Conservation (phyloP, 2,797 vertebrate genomes). For the Tokudaia tokunoshimensis region DNA sequence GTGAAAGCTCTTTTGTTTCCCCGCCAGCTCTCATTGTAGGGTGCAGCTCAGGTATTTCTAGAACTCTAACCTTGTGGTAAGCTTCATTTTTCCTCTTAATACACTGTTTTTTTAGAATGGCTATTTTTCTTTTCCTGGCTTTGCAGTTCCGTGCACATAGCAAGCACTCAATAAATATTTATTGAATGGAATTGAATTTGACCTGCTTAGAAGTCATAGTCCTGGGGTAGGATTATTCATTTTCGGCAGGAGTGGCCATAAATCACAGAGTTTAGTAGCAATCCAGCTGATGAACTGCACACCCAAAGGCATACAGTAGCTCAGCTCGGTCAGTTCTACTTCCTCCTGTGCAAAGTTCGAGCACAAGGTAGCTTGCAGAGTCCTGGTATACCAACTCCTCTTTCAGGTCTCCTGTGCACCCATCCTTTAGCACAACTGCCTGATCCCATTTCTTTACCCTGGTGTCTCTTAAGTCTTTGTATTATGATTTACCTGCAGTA, state of each 20-base stretch:
- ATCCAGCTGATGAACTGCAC: slow-evolving; percentile 19
- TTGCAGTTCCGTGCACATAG: slow-evolving; percentile 48
- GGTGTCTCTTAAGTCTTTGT: neutral
- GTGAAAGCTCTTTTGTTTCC: slow-evolving; percentile 6
- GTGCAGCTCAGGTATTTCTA: slow-evolving; percentile 40
- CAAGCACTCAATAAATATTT: slow-evolving; percentile 76
- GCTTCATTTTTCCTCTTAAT: slow-evolving; percentile 63
- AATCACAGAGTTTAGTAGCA: slow-evolving; percentile 58
- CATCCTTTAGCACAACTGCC: neutral
- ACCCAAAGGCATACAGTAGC: neutral
- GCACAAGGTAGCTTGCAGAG: neutral
- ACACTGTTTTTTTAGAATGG: slow-evolving; percentile 66
- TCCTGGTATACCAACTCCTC: neutral
- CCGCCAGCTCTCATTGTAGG: slow-evolving; percentile 38
- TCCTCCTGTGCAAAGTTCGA: neutral
- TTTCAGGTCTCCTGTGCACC: neutral
- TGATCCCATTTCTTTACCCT: neutral
- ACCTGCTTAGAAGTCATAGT: slow-evolving; percentile 59
- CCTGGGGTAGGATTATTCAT: slow-evolving; percentile 39
- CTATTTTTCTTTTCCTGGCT: slow-evolving; percentile 57
- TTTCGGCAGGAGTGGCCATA: slow-evolving; percentile 25
- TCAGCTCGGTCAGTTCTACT: neutral
- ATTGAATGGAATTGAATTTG: slow-evolving; percentile 74
- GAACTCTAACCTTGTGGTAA: slow-evolving; percentile 51
- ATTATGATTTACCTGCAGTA: neutral